Percentiles rank a stretch among this genome's conserved stretches.
Evolutionary conservation across 2,888 invertebrate genomes (phyloP).

Genomic region (Xiphydria camelus): DNA sequence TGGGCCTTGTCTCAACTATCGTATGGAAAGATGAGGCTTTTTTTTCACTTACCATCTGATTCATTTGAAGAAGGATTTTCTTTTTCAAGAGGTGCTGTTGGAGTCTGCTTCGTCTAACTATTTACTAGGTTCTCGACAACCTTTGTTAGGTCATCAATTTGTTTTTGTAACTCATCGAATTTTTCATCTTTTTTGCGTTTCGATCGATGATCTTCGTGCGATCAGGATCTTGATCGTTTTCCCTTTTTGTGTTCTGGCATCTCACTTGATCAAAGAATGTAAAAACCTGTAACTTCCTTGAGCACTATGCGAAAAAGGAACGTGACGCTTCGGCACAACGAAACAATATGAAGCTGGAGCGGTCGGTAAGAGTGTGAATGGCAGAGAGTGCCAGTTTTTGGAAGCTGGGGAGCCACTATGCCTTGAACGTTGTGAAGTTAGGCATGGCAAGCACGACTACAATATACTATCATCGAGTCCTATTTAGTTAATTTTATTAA

Average conservation of each 20-base stretch:
- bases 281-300: not conserved
- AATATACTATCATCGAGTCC: slow-evolving; percentile 13
- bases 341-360: slow-evolving; percentile 9
- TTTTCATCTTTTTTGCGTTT: slow-evolving; percentile 6
- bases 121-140: slow-evolving; percentile 6
- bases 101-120: not conserved
- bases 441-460: slow-evolving; percentile 13
- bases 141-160: slow-evolving; percentile 16
- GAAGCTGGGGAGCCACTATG: slow-evolving; percentile 1
- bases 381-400: slow-evolving; percentile 3
- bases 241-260: no score
- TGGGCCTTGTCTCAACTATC: slow-evolving; percentile 14
- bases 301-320: slow-evolving; percentile 2
- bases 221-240: slow-evolving; percentile 13
- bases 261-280: not conserved
- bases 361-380: not conserved
- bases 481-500: no score
- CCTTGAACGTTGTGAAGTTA: slow-evolving; percentile 6
- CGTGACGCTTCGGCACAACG: slow-evolving; percentile 8
- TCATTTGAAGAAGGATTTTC: no score
- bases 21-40: slow-evolving; percentile 15
- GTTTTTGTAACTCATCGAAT: slow-evolving; percentile 3
- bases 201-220: slow-evolving; percentile 7
- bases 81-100: no score
- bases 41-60: no score